Base-by-base conservation (phyloP, 1,140 invertebrate genomes). In the Drosophila funebris region DNA sequence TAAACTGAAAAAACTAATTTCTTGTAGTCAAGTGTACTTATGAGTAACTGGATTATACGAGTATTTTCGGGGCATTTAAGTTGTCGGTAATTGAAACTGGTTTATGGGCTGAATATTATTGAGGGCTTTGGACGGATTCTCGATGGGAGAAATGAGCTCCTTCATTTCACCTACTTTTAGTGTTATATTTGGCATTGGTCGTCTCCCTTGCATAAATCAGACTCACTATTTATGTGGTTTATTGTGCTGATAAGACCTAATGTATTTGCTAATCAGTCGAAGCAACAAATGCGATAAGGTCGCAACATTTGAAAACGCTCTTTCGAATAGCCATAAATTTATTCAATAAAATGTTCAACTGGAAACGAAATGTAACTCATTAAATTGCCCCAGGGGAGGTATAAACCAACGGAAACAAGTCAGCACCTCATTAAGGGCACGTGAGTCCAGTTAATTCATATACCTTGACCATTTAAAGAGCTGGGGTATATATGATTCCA, bases 11-110 rank as follows among this genome's bases (percentile, higher is more conserved):
- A 27, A 3, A 16, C 9, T 6, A 9, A 3, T 18, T 18, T 41
- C 8, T 41, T 41, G 39, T 18, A 29, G 5, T 5, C 20, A 16
- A n/a, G 53, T 57, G 24, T n/a, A 3, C n/a, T 27, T 14, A 27
- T 24, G 11, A 8, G 37, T 56, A 73, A 73, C 76, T 73, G 63
- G 76, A 76, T 80, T 69, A 27, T 69, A 67, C 76, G 37, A 76
- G 67, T 80, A 76, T 52, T 41, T 48, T 63, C 61, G 64, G 67
- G 16, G 46, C 63, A 60, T 63, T 68, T 62, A 20, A 60, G 64
- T 76, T 63, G 18, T 50, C 31, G 24, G 43, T 57, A 63, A 72
- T 60, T 37, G 46, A 76, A 73, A 72, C 73, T 68, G 60, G 64
- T 54, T 67, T 54, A 39, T 24, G 44, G 31, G 18, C n/a, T 46